Evolutionary conservation across 2,113 vertebrate species (phyloP).

Genomic region (Morone saxatilis): DNA sequence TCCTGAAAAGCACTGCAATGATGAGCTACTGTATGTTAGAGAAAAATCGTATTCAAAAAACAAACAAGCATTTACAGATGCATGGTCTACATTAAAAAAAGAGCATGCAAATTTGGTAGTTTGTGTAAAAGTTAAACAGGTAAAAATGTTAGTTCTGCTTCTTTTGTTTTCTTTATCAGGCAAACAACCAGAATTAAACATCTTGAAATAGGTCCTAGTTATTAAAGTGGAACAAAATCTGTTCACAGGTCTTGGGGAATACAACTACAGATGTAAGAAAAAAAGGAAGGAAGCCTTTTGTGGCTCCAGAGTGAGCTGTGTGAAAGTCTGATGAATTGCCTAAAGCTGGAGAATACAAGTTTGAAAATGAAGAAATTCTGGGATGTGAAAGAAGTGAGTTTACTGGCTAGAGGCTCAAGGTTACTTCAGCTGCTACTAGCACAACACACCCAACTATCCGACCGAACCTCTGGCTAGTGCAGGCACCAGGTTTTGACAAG

Average conservation of each 20-base stretch:
- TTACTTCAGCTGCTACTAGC: background rate
- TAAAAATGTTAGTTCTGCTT: background rate
- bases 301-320: background rate
- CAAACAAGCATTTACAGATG: background rate
- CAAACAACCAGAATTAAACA: background rate
- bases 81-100: background rate
- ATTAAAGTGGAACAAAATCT: background rate
- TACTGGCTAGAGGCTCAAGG: background rate
- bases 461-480: background rate
- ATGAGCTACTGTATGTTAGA: background rate
- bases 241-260: background rate
- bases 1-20: background rate
- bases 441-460: background rate
- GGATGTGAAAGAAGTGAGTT: background rate
- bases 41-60: background rate
- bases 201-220: background rate
- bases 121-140: background rate
- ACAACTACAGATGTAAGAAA: background rate
- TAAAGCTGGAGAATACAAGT: background rate
- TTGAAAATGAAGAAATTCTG: background rate
- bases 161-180: background rate
- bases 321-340: background rate
- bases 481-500: background rate
- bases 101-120: background rate
- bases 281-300: background rate